Evolutionary conservation across 2,888 invertebrate genomes (phyloP), one percentile per base, ranked within the genome.

Genomic region (Drosophila vallismaia): DNA sequence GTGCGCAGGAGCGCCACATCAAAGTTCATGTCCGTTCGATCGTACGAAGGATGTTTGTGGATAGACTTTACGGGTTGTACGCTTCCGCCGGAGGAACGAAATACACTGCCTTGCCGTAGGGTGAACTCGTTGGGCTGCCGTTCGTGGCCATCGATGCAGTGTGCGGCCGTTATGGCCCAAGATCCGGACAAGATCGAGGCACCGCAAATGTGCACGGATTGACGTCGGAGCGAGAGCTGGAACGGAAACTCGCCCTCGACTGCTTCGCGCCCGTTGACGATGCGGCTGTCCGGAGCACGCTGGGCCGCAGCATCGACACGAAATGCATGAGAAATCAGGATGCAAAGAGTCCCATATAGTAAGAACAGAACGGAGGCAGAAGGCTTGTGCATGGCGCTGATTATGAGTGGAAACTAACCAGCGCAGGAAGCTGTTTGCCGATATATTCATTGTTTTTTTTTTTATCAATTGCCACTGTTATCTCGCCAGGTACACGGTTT

Each of bases 141-240:
- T 31, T 90, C 89, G 26, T 85, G 85, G 0, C 82, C 88, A 45
- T 90, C 85, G 8, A 90, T 68, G 59, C 90, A 91, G 49, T 91
- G 90, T 2, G 90, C 90, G 2, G 90, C 90, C 2, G 88, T 90
- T 45, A 91, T 83, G 0, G 90, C 90, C 90, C 90, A 91, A 24
- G 77, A 79, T 24, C 74, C 71, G 60, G 77, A 88, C 6, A 91
- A 60, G 26, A 90, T 79, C 0, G 90, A 86, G 19, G 90, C 90
- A 3, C 90, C 90, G 46, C 90, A 91, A 8, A 90, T 88, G 59
- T 91, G 90, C 2, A 84, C 67, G 4, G 80, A 78, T 36, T 86
- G 85, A 0, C 90, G 89, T 0, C 90, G 88, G n/a, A 91, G 70
- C 0, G 90, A 91, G 4, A 91, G 78, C 69, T 91, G 91, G 77